Conservation (phyloP, 2,113 vertebrate genomes). For the Procavia capensis region DNA sequence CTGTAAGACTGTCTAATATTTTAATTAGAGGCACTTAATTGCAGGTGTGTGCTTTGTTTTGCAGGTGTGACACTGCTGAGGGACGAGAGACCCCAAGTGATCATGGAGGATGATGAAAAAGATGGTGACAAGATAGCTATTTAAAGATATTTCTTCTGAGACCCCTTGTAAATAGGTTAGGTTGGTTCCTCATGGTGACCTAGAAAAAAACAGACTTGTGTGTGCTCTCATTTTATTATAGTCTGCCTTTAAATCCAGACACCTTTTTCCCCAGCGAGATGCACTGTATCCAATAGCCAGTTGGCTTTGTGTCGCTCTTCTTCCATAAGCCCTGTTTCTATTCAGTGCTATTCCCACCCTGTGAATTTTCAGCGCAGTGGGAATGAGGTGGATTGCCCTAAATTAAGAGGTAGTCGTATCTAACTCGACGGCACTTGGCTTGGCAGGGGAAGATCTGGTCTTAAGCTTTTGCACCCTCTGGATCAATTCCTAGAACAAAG, state of each 20-base stretch:
- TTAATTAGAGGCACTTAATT: slow-evolving; percentile 46
- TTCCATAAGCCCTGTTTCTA: slow-evolving; percentile 3
- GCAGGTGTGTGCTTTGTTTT: slow-evolving; percentile 72
- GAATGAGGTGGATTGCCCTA: background rate
- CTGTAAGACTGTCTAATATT: background rate
- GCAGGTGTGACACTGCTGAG: slow-evolving; percentile 89
- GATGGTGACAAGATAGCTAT: slow-evolving; percentile 84
- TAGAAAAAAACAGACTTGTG: slow-evolving; percentile 64
- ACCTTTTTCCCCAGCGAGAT: slow-evolving; percentile 27
- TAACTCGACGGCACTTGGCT: no score
- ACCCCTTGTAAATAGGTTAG: slow-evolving; percentile 72
- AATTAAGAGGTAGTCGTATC: background rate
- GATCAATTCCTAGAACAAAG: background rate
- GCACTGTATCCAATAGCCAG: background rate
- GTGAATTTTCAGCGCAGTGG: background rate
- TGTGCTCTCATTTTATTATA: slow-evolving; percentile 62
- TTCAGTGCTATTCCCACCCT: background rate
- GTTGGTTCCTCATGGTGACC: slow-evolving; percentile 50
- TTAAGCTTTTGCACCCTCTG: background rate
- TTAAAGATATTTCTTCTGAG: slow-evolving; percentile 76
- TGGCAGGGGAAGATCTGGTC: background rate
- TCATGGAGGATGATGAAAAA: slow-evolving; percentile 94
- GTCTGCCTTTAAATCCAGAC: slow-evolving; percentile 29
- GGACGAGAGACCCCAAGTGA: slow-evolving; percentile 88
- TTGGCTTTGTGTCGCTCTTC: background rate